These are phyloP conservation scores for Tetropium fuscum DNA, from an alignment of 2,888 invertebrate genomes.

Conservation along the genomic window DNA sequence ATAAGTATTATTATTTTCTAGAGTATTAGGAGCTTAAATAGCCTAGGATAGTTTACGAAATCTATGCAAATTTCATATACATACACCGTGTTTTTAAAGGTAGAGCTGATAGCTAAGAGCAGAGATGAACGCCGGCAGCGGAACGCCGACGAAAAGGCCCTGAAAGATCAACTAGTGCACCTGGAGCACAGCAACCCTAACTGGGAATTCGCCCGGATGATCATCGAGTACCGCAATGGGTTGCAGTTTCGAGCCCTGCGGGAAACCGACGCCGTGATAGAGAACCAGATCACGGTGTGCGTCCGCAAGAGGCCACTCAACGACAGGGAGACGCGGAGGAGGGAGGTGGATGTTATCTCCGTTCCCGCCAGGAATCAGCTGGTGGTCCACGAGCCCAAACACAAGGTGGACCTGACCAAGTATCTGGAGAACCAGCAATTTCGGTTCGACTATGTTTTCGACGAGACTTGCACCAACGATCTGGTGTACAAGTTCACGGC, in stretches of 20 bases:
- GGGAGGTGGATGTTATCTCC: slow-evolving; percentile 97
- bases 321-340: slow-evolving; percentile 86
- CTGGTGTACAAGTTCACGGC: slow-evolving; percentile 98
- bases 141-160: slow-evolving; percentile 91
- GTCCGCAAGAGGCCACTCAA: slow-evolving; percentile 97
- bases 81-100: slow-evolving; percentile 66
- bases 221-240: slow-evolving; percentile 79
- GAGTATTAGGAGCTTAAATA: too few relatives aligned
- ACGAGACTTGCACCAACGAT: slow-evolving; percentile 94
- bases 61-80: too few relatives aligned
- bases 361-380: slow-evolving; percentile 88
- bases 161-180: slow-evolving; percentile 83
- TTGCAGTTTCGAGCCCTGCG: slow-evolving; percentile 69
- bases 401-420: slow-evolving; percentile 98
- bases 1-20: too few relatives aligned
- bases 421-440: slow-evolving; percentile 98
- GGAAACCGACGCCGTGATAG: slow-evolving; percentile 82
- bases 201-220: slow-evolving; percentile 98
- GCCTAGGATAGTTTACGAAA: too few relatives aligned
- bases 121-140: slow-evolving; percentile 92
- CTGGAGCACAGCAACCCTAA: slow-evolving; percentile 93
- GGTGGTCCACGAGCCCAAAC: slow-evolving; percentile 93
- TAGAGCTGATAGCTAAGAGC: slow-evolving; percentile 95
- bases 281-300: slow-evolving; percentile 98
- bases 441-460: slow-evolving; percentile 98